Percentiles rank a stretch among this genome's conserved stretches.
phyloP scores from a whole-genome alignment of 2,888 invertebrate species.

The Troglohyphantes excavatus region DNA sequence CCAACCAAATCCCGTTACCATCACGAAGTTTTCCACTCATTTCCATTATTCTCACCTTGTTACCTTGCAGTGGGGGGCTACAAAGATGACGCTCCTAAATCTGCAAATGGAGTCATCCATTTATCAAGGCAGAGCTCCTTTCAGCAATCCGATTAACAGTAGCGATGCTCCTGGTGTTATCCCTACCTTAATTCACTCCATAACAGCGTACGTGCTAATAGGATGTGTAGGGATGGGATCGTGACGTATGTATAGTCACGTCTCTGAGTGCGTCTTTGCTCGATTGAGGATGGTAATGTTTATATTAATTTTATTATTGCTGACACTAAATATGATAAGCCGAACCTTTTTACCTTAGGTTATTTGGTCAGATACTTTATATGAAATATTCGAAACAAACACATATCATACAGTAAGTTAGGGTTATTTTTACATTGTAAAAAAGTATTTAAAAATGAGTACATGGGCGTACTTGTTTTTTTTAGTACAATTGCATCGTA shows the following conservation, averaged over 20 bases:
- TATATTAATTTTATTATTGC: no score
- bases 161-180: neutral
- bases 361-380: no score
- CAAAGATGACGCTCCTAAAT: neutral
- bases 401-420: no score
- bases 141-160: slow-evolving; percentile 1
- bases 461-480: no score
- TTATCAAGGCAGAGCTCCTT: neutral
- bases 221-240: neutral
- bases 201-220: neutral
- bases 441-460: no score
- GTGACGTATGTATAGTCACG: neutral
- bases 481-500: no score
- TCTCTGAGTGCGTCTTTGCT: neutral
- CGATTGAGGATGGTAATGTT: no score
- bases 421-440: no score
- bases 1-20: neutral
- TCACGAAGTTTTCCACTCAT: neutral
- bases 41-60: neutral
- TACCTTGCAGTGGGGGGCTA: neutral
- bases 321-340: no score
- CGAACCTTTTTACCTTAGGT: no score
- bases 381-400: no score
- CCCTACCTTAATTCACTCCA: neutral
- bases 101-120: neutral